Evolutionary conservation across 2,113 vertebrate genomes (phyloP), one percentile per base, ranked within the genome.

Genomic region (Pluvianellus socialis): DNA sequence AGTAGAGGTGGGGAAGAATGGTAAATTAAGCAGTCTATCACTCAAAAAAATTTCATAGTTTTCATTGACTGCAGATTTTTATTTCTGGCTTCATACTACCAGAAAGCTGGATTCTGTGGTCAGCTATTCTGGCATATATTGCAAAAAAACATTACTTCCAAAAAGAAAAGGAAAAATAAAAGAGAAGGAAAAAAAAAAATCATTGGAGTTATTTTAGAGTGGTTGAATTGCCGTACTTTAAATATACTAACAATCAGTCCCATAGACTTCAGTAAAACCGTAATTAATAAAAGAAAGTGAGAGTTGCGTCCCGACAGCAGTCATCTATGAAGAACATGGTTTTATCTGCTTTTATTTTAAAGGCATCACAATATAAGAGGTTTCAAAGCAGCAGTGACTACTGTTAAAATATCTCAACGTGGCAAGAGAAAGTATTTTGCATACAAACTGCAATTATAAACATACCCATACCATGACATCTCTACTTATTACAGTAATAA

Each of bases 101-200:
- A 84, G 49, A 83, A 79, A 71, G 13, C 1, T 0, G 0, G 27
- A 91, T 58, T 33, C 33, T 33, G 33, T 0, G 0, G 22, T 71
- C 45, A 86, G 49, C 18, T 89, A 50, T n/a, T 87, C 56, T 40
- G 38, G 61, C 24, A 79, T 3, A n/a, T 40, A 49, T 16, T 33
- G 33, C 35, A 67, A 67, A 91, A 84, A 65, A 23, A 1, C 2
- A 44, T 7, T 45, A 79, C 5, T 87, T 81, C 28, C 33, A 55
- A 85, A 83, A 79, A 26, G 7, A 45, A 30, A 4, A 5, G 2
- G 5, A 18, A 30, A 14, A 14, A 13, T 12, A 58, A 19, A 1
- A 33, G 17, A 2, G 4, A 24, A 1, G 5, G 6, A 44, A 4
- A 23, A 2, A 30, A 3, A 27, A 44, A n/a, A 10, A 5, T 4